Base-by-base conservation (phyloP, 2,888 invertebrate species). In the Agriopis marginaria region DNA sequence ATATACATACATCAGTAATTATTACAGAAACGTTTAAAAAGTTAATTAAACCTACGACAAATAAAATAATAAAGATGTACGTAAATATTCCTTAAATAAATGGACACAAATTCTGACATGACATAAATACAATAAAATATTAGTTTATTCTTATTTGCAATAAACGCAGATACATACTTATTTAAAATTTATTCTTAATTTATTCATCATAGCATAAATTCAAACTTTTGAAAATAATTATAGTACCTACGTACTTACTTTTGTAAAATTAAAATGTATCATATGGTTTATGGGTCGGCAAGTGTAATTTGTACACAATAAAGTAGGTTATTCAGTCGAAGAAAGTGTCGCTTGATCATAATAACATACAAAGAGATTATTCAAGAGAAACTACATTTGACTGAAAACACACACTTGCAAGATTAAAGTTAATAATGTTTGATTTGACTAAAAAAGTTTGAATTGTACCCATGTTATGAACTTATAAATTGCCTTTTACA, bases 71-170 rank as follows among this genome's bases (percentile, higher is more conserved):
- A 75, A 72, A 64, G 49, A 56, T 55, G 64, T 69, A 75, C 60
- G 74, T 70, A 77, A 82, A 77, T 79, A 83, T 78, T 76, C 81
- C 80, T 80, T 86, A 86, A 76, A 79, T 83, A 82, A 32, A 88
- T 87, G 89, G 89, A 90, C 89, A 90, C 85, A 84, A 82, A 87
- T 86, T 87, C 78, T 85, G 32, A 32, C 32, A 77, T 82, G 82
- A 82, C 82, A 84, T 86, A 84, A 61, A 82, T 80, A 81, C 79
- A 82, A 82, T 88, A 87, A 88, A 83, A 76, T 82, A 80, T 75
- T 79, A 82, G 77, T 73, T 80, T 62, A 55, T 61, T 64, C 51
- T 62, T 89, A 92, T 91, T 86, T 91, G 91, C 92, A 92, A 82
- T 79, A 80, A 68, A 85, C 79, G 82, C 84, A 85, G 79, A 82